Conservation (phyloP, 2,797 vertebrate genomes). For the Parambassis ranga region DNA sequence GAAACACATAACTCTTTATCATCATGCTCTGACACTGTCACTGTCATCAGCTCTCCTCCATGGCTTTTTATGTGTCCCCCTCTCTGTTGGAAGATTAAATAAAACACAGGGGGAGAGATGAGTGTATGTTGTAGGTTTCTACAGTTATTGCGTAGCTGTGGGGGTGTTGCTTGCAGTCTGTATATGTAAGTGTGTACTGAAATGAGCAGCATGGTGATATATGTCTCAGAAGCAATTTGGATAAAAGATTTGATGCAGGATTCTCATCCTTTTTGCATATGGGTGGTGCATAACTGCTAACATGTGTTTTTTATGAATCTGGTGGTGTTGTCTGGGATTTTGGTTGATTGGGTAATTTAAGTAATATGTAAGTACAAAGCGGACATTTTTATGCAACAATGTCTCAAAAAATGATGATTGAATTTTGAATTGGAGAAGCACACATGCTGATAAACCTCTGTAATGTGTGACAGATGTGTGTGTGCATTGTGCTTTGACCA, state of each 20-base stretch:
- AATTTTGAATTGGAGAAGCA: not conserved
- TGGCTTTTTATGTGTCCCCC: not conserved
- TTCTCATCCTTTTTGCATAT: not conserved
- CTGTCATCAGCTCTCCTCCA: conserved; percentile 9
- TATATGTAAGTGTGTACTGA: not conserved
- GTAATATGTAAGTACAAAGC: too few species aligned
- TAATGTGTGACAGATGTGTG: not conserved
- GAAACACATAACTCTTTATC: conserved; percentile 46
- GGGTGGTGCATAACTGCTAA: not conserved
- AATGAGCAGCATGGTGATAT: conserved; percentile 27
- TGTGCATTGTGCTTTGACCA: not conserved
- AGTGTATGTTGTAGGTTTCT: not conserved
- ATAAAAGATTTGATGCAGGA: conserved; percentile 33
- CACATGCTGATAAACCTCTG: not conserved
- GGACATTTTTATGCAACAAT: too few species aligned
- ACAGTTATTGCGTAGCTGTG: not conserved
- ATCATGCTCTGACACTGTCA: conserved; percentile 8
- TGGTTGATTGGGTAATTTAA: too few species aligned
- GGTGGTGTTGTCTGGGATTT: not conserved
- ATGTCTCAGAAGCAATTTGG: conserved; percentile 36
- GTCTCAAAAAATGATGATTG: too few species aligned
- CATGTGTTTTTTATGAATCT: not conserved
- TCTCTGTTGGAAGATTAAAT: conserved; percentile 8
- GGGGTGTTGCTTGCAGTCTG: not conserved
- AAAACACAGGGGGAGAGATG: not conserved